Percentiles rank a stretch among this genome's conserved stretches.
Conservation (phyloP, 2,797 vertebrate genomes). For the Diplodus sargus region DNA sequence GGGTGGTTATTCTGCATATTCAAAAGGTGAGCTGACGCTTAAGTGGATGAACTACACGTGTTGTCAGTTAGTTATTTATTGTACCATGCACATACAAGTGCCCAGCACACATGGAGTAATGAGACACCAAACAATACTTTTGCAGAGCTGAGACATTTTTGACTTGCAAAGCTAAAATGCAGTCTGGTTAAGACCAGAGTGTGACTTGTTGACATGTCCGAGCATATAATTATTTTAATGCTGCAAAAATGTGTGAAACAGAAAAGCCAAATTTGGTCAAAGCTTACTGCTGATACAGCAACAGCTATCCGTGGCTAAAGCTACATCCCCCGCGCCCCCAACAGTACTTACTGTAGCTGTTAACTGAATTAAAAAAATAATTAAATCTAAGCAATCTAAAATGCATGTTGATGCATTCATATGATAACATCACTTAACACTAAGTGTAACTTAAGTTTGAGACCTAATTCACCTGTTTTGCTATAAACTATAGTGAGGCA, state of each 20-base stretch:
- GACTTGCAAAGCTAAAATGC: not conserved
- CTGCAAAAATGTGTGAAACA: not conserved
- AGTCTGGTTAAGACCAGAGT: not conserved
- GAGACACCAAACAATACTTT: not conserved
- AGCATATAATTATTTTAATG: not conserved
- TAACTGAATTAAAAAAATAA: too few species aligned
- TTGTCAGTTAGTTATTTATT: not conserved
- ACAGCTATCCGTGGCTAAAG: too few species aligned
- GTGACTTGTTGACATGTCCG: not conserved
- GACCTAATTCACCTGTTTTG: too few species aligned
- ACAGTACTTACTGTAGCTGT: too few species aligned
- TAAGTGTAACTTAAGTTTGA: too few species aligned
- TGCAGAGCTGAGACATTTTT: not conserved
- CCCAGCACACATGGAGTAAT: not conserved
- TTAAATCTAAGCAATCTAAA: too few species aligned
- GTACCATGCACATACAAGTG: conserved; percentile 4
- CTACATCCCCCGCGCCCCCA: too few species aligned
- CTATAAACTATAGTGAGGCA: too few species aligned
- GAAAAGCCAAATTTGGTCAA: not conserved
- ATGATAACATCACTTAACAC: too few species aligned
- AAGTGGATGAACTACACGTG: not conserved
- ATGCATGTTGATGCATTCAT: too few species aligned
- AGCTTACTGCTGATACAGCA: too few species aligned
- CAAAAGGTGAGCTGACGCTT: conserved; percentile 20
- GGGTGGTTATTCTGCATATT: conserved; percentile 28